Base-by-base conservation (phyloP, 2,113 vertebrate species). In the Verasper variegatus region DNA sequence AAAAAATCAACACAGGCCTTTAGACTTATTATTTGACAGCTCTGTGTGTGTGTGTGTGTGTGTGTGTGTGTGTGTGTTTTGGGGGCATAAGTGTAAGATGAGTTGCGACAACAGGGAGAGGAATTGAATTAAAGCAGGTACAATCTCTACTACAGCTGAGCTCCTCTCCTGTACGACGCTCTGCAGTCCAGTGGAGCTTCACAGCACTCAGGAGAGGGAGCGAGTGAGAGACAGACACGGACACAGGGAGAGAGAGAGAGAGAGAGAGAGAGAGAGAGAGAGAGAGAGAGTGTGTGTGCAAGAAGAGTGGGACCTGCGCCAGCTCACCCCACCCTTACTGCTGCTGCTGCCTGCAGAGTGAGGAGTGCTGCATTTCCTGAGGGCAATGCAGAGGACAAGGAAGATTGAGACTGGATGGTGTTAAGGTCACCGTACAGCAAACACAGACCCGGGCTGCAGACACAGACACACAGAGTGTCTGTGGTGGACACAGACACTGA, bases 301-400 rank as follows among this genome's bases (percentile, higher is more conserved):
- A 26, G 76, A 55, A 74, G 81, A 82, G 81, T 83, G 74, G 91
- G 94, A 79, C 78, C 56, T 61, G 71, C 35, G 93, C 92, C 93
- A 94, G 87, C 77, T 72, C 86, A 92, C 90, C 90, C 92, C 92
- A 93, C 91, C 91, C 92, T 83, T 82, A 71, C 84, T 85, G 87
- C 90, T 85, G 47, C 47, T 51, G 88, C 90, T 88, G 88, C 88
- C 92, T 93, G 93, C 93, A 91, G 91, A 91, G 85, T 70, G 80
- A 87, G 76, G 72, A 92, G 88, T 92, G 85, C 92, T 93, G 93
- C 92, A 94, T 92, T 92, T 93, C 92, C 91, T 92, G 89, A 91
- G 90, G 92, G 88, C 90, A 92, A 85, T 90, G 88, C 87, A 91
- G 92, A 92, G 88, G 91, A 92, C 81, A 73, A 88, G 84, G 76